Percentiles rank a stretch among this genome's conserved stretches.
phyloP scores from a whole-genome alignment of 2,888 invertebrate species.

The Clistopyga incitator region DNA sequence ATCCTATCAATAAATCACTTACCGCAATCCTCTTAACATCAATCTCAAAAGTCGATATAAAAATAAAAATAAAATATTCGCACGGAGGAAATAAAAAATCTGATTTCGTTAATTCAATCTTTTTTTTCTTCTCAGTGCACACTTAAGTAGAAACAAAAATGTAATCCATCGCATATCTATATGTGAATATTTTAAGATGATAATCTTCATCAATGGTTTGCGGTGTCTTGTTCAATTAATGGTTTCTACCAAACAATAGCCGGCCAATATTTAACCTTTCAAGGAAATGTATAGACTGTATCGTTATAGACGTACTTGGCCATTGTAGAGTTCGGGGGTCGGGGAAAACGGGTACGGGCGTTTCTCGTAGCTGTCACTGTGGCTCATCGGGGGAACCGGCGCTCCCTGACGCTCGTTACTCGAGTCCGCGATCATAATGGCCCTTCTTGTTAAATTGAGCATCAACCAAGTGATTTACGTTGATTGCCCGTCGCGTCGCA shows the following conservation, averaged over 20 bases:
- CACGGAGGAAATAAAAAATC: no score
- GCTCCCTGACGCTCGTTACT: constrained; percentile 77
- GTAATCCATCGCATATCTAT: no score
- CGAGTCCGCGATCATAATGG: constrained; percentile 82
- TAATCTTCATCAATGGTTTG: neutral
- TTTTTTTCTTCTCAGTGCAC: no score
- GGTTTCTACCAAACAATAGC: neutral
- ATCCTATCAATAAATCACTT: constrained; percentile 37
- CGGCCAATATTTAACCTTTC: neutral
- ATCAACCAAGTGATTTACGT: constrained; percentile 84
- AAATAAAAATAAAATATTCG: no score
- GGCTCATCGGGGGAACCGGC: constrained; percentile 50
- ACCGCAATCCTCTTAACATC: neutral
- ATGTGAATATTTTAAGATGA: neutral
- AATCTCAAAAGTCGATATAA: no score
- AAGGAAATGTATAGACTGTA: neutral
- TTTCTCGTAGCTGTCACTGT: constrained; percentile 57
- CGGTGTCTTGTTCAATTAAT: neutral
- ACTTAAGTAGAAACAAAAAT: no score
- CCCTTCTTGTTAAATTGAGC: constrained; percentile 84
- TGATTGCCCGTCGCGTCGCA: constrained; percentile 82
- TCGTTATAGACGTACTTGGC: neutral
- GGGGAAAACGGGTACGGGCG: constrained; percentile 43
- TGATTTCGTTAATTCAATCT: no score
- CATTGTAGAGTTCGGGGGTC: constrained; percentile 38